These are phyloP conservation scores for Dyspetes luteomarginatus DNA, from an alignment of 2,888 invertebrate species.

Conservation along the genomic window DNA sequence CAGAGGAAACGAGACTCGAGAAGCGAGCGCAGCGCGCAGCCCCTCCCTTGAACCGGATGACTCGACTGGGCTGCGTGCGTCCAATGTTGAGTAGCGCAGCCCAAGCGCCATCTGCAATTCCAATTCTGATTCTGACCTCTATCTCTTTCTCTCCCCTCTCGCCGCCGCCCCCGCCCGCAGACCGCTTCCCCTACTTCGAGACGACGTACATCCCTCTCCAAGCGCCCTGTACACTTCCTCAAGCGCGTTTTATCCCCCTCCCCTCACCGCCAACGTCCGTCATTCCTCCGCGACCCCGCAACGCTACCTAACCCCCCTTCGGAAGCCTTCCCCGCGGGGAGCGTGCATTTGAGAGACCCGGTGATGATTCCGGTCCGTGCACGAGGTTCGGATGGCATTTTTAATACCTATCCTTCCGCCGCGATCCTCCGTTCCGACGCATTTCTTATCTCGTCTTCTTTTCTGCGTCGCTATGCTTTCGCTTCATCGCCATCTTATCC, in stretches of 20 bases:
- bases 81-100: conserved; percentile 73
- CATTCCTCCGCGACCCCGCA: not conserved
- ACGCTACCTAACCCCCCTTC: not conserved
- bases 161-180: conserved; percentile 62
- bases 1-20: conserved; percentile 57
- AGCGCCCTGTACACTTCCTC: conserved; percentile 58
- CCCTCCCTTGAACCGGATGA: conserved; percentile 72
- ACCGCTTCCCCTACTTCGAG: conserved; percentile 68
- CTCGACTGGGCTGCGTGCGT: conserved; percentile 71
- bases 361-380: not conserved
- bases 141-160: conserved; percentile 68
- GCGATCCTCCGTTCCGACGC: not conserved
- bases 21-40: conserved; percentile 54
- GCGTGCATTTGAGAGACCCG: not conserved
- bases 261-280: not conserved
- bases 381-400: not conserved
- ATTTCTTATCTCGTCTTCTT: not conserved
- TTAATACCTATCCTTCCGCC: not conserved
- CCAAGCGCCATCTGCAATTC: conserved; percentile 80
- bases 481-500: not conserved
- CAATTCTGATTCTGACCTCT: conserved; percentile 75
- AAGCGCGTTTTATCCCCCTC: conserved; percentile 43
- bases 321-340: not conserved
- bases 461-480: not conserved
- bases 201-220: conserved; percentile 63